Percentiles rank a stretch among this genome's conserved stretches.
Evolutionary conservation across 2,797 vertebrate species (phyloP).

Genomic region (Nyctibius grandis): DNA sequence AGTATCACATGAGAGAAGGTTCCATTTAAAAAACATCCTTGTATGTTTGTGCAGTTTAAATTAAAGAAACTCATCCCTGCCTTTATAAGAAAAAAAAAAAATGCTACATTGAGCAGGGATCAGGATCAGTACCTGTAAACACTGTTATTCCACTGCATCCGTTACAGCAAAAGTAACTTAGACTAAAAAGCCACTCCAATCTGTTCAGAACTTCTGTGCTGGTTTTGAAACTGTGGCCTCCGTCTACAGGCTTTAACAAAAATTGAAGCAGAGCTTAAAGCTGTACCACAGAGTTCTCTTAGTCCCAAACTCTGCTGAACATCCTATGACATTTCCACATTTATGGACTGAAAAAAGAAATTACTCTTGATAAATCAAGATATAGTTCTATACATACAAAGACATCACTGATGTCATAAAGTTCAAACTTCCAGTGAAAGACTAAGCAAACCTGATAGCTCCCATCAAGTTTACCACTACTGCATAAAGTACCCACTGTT

Average conservation of each 20-base stretch:
- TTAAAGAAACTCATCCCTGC: conserved; percentile 75
- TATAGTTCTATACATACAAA: conserved; percentile 95
- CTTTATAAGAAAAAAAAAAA: conserved; percentile 67
- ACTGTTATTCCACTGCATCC: conserved; percentile 85
- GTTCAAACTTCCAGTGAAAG: conserved; percentile 91
- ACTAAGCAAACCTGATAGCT: conserved; percentile 85
- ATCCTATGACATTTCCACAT: conserved; percentile 86
- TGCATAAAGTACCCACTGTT: conserved; percentile 65
- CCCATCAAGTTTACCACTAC: conserved; percentile 77
- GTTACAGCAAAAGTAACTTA: conserved; percentile 75
- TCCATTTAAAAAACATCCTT: conserved; percentile 72
- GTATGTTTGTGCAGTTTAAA: conserved; percentile 80
- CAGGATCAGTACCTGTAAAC: conserved; percentile 89
- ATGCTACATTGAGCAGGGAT: conserved; percentile 85
- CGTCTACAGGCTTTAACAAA: conserved; percentile 72
- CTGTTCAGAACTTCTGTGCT: conserved; percentile 81
- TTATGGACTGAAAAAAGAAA: conserved; percentile 90
- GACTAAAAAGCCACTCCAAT: conserved; percentile 80
- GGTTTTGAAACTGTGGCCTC: conserved; percentile 78
- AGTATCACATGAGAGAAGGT: conserved; percentile 75
- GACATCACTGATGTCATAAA: conserved; percentile 99
- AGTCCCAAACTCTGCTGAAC: conserved; percentile 79
- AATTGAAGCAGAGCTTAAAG: conserved; percentile 85
- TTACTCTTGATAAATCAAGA: conserved; percentile 99
- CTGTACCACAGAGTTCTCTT: conserved; percentile 84